Base-by-base conservation (phyloP, 2,113 vertebrate species). In the Mystacornis crossleyi region DNA sequence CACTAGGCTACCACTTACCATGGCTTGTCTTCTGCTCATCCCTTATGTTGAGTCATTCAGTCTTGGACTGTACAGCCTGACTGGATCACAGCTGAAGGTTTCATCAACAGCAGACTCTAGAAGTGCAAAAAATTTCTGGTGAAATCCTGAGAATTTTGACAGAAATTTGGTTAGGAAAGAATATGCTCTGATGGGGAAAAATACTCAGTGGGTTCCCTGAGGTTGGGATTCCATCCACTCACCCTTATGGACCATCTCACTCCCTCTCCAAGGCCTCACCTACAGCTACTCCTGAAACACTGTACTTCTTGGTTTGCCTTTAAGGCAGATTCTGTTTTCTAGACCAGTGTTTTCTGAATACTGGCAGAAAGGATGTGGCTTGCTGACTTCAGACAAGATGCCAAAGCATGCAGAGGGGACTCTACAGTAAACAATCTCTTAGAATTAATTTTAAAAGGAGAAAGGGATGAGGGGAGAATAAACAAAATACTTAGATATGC, bases 401-500 rank as follows among this genome's bases (percentile, higher is more conserved):
- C 81, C 43, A 81, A 83, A 89, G 92, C 51, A 83, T n/a, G 80
- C 80, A 82, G 82, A 86, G 64, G 26, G 40, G 38, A 83, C 38
- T 94, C 24, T 42, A 80, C 47, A 55, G 15, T 94, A 90, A 95
- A 94, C 51, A 92, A 48, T 50, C 29, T 84, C 71, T 78, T 83
- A 67, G 67, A 93, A 95, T 73, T 95, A 3, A 70, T 96, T 96
- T 96, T 88, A 62, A 81, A 93, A 79, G 24, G 73, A 81, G 70
- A 83, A 77, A 64, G 28, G 5, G 65, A 79, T 62, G 61, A 81
- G 33, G 40, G 86, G 95, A 96, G 90, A 81, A 62, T 90, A 97
- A 97, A 2, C 47, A 94, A 95, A 96, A 92, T 88, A 96, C 51
- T 45, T 45, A 70, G 79, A 95, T 71, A 81, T 90, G 95, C 90